Evolutionary conservation across 2,797 vertebrate genomes (phyloP).

Genomic region (Mastacembelus armatus): DNA sequence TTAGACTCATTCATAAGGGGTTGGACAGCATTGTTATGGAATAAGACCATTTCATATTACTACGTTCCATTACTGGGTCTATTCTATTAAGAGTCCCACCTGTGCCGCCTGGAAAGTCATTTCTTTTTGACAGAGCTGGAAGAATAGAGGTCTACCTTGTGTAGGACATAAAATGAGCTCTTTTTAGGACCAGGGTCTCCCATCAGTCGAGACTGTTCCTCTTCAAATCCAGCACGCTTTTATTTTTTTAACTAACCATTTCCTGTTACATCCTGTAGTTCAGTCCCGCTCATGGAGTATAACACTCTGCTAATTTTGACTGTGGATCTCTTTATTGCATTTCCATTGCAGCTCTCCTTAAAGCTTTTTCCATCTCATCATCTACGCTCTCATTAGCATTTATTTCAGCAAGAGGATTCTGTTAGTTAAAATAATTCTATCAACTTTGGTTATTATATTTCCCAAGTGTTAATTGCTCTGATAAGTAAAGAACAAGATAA

Average conservation of each 20-base stretch:
- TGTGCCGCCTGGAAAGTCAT: slow-evolving; percentile 50
- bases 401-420: not conserved
- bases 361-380: slow-evolving; percentile 11
- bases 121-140: slow-evolving; percentile 45
- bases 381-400: not conserved
- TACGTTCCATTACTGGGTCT: slow-evolving; percentile 53
- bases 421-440: slow-evolving; percentile 17
- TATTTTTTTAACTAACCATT: slow-evolving; percentile 2
- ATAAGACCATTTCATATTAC: slow-evolving; percentile 56
- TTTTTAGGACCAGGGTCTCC: slow-evolving; percentile 16
- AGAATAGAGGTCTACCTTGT: slow-evolving; percentile 39
- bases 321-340: slow-evolving; percentile 13
- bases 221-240: slow-evolving; percentile 15
- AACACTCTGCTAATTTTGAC: slow-evolving; percentile 21
- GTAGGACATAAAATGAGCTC: slow-evolving; percentile 48
- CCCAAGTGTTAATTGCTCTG: slow-evolving; percentile 28
- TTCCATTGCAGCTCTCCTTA: slow-evolving; percentile 38
- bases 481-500: slow-evolving; percentile 40
- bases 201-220: not conserved
- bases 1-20: slow-evolving; percentile 51
- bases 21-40: slow-evolving; percentile 57
- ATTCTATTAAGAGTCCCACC: slow-evolving; percentile 59
- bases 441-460: slow-evolving; percentile 14
- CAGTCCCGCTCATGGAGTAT: not conserved
- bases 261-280: slow-evolving; percentile 6